Conservation (phyloP, 2,797 vertebrate genomes). For the Oreonectes daqikongensis region DNA sequence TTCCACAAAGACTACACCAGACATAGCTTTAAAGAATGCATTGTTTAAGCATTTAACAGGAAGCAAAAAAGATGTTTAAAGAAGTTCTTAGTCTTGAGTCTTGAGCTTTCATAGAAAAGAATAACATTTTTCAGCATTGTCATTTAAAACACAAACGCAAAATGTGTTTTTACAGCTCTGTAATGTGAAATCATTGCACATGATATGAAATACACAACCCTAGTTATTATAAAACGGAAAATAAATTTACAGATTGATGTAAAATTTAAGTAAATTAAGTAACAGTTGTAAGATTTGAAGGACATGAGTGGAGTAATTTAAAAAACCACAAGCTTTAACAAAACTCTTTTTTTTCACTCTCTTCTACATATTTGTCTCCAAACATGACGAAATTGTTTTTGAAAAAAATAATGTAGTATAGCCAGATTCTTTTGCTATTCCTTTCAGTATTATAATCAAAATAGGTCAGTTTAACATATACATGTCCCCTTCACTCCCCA, state of each 20-base stretch:
- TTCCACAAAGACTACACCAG: background rate
- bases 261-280: background rate
- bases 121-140: slow-evolving; percentile 23
- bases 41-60: background rate
- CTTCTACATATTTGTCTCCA: background rate
- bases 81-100: slow-evolving; percentile 4
- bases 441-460: slow-evolving; percentile 20
- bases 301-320: background rate
- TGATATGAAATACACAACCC: background rate
- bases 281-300: background rate
- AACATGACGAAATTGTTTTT: background rate
- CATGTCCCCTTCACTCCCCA: slow-evolving; percentile 43
- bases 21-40: background rate
- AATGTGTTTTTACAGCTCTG: background rate
- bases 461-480: slow-evolving; percentile 33
- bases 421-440: background rate
- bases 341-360: background rate
- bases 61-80: background rate
- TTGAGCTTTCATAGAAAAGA: background rate
- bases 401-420: too few species aligned
- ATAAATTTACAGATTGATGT: background rate
- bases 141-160: background rate
- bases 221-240: too few species aligned
- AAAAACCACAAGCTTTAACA: background rate
- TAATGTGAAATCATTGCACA: background rate